Evolutionary conservation across 2,888 invertebrate species (phyloP).

Genomic region (Copidosoma aretas): DNA sequence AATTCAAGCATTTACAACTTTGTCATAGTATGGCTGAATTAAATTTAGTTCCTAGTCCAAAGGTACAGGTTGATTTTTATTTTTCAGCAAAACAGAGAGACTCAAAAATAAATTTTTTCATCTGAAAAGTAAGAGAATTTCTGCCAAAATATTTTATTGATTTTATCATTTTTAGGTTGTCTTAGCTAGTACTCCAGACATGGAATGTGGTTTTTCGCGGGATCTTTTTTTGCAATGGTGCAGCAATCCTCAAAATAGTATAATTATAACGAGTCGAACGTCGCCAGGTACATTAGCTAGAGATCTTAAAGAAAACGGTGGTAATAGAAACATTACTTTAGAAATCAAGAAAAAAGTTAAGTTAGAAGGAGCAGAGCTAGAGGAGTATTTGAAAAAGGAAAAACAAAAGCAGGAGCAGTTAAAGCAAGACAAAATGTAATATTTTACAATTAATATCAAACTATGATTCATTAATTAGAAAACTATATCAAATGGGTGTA

Average conservation of each 20-base stretch:
- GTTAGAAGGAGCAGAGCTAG: slow-evolving; percentile 79
- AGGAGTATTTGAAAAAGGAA: slow-evolving; percentile 75
- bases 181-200: slow-evolving; percentile 90
- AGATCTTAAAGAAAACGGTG: slow-evolving; percentile 79
- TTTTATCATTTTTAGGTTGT: slow-evolving; percentile 71
- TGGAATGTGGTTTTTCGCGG: slow-evolving; percentile 93
- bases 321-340: slow-evolving; percentile 75
- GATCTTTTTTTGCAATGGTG: slow-evolving; percentile 97
- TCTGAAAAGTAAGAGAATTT: neutral
- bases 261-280: slow-evolving; percentile 89
- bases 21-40: slow-evolving; percentile 93
- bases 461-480: neutral
- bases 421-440: slow-evolving; percentile 62
- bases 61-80: slow-evolving; percentile 62
- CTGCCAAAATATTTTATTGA: neutral
- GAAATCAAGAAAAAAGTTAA: slow-evolving; percentile 74
- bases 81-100: too few relatives aligned
- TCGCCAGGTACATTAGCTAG: slow-evolving; percentile 82
- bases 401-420: slow-evolving; percentile 65
- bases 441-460: slow-evolving; percentile 47
- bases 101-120: slow-evolving; percentile 1
- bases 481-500: too few relatives aligned
- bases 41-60: slow-evolving; percentile 84
- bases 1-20: slow-evolving; percentile 90
- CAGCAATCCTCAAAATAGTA: slow-evolving; percentile 87